Evolutionary conservation across 1,140 invertebrate genomes (phyloP), one percentile per base, ranked within the genome.

Genomic region (Drosophila quadrilineata): DNA sequence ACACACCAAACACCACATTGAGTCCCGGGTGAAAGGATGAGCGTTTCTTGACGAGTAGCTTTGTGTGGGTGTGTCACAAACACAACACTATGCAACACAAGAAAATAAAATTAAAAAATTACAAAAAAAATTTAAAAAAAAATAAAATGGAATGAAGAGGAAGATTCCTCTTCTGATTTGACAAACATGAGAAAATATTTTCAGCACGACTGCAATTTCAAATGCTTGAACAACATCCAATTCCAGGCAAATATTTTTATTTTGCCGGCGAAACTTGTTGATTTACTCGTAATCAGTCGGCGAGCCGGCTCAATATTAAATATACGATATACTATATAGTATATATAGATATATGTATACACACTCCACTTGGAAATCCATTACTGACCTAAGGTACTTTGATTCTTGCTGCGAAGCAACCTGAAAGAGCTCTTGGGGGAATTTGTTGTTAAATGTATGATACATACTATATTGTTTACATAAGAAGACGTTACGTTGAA

Each of bases 381-480:
- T 45, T 38, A 77, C 70, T 80, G 66, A 75, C 75, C 75, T 79
- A 63, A 75, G 75, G 46, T 56, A 79, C 53, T 64, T 43, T 33
- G 54, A 59, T 45, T 38, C 31, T 41, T 24, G 54, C 57, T 74
- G 65, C 19, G 49, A 38, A 31, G 3, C 12, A 10, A 28, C 31
- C 6, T 10, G 9, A 16, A 28, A 16, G 14, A 28, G 22, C 3
- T 16, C 12, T 28, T 5, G 19, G n/a, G n/a, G n/a, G 17, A 45
- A 26, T 17, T 33, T 14, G 12, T 16, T 56, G n/a, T 35, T 10
- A 43, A 43, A n/a, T 19, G 19, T 6, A n/a, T n/a, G n/a, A n/a
- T n/a, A n/a, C n/a, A n/a, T n/a, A n/a, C n/a, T n/a, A n/a, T n/a
- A n/a, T n/a, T n/a, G n/a, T n/a, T n/a, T n/a, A n/a, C n/a, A n/a